These are phyloP conservation scores for Rhynchophorus ferrugineus DNA, from an alignment of 1,140 invertebrate genomes.

Conservation along the genomic window DNA sequence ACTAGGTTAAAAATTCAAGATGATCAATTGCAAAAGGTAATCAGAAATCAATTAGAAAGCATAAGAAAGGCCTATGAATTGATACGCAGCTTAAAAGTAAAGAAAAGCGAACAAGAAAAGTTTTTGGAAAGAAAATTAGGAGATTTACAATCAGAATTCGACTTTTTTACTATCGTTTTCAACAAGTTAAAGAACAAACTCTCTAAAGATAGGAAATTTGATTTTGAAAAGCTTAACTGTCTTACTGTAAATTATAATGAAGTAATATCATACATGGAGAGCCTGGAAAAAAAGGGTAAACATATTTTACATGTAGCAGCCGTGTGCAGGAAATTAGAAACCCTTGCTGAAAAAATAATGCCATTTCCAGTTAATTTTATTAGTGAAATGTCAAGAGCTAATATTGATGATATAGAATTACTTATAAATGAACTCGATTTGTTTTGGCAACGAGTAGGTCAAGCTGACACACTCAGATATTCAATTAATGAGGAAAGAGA, in stretches of 20 bases:
- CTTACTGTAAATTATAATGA: constrained; percentile 26
- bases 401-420: constrained; percentile 5
- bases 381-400: constrained; percentile 16
- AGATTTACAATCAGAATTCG: constrained; percentile 22
- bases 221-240: constrained; percentile 17
- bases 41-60: constrained; percentile 23
- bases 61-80: constrained; percentile 19
- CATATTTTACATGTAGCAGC: constrained; percentile 45
- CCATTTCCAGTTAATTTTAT: constrained; percentile 20
- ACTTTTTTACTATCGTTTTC: constrained; percentile 27
- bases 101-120: constrained; percentile 19
- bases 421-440: constrained; percentile 18
- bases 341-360: constrained; percentile 46
- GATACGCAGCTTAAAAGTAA: constrained; percentile 24
- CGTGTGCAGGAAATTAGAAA: constrained; percentile 52
- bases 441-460: constrained; percentile 33
- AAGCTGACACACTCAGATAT: constrained; percentile 27
- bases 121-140: constrained; percentile 16
- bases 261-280: constrained; percentile 26
- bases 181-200: constrained; percentile 25
- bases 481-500: constrained; percentile 31
- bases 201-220: constrained; percentile 20
- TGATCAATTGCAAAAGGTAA: constrained; percentile 25
- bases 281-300: constrained; percentile 42
- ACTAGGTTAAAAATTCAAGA: constrained; percentile 25